These are phyloP conservation scores for Phyllotis vaccarum DNA, from an alignment of 2,797 vertebrate species.

Conservation along the genomic window DNA sequence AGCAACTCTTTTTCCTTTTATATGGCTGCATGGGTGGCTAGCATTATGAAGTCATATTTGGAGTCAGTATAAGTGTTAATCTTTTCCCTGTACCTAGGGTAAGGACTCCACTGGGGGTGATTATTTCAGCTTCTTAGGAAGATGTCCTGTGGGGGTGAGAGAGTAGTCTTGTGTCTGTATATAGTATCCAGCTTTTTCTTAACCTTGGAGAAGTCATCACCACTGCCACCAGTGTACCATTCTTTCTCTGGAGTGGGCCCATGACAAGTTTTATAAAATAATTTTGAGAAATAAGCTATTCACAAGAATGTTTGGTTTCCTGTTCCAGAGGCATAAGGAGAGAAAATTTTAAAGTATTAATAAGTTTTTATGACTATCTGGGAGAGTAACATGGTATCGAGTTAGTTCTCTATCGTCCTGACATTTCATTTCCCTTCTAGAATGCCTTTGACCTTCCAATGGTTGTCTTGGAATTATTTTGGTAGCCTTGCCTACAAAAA, in stretches of 20 bases:
- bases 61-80: background rate
- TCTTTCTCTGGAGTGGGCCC: background rate
- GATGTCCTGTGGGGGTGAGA: background rate
- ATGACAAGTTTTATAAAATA: background rate
- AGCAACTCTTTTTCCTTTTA: background rate
- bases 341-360: background rate
- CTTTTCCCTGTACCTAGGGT: background rate
- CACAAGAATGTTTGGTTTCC: background rate
- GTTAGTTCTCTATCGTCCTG: background rate
- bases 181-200: background rate
- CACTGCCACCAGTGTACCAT: background rate
- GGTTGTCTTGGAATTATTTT: background rate
- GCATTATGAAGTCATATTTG: background rate
- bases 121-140: background rate
- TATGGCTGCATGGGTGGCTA: background rate
- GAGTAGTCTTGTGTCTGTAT: background rate
- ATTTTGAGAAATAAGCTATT: background rate
- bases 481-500: background rate
- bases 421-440: background rate
- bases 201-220: background rate
- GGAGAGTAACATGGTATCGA: background rate
- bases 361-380: background rate
- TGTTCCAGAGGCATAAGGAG: no score
- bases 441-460: background rate
- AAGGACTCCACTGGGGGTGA: background rate